A percentile compares a stretch with the other conserved stretches of the same genome.
phyloP scores from a whole-genome alignment of 2,888 invertebrate species.

The Mesorhabditis belari region DNA sequence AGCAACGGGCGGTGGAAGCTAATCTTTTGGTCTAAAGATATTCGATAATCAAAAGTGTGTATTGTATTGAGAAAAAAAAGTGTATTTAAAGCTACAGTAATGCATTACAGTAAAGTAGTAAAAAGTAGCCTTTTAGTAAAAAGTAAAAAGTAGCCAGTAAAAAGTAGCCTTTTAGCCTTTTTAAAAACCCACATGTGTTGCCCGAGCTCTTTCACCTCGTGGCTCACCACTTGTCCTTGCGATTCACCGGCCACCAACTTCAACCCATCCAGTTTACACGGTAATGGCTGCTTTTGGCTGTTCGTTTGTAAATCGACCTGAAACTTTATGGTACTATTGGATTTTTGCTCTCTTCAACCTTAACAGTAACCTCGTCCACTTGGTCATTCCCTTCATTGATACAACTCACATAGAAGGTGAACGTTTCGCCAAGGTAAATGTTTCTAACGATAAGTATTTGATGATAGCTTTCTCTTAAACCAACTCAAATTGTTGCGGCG shows the following conservation, averaged over 20 bases:
- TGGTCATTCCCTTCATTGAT: slow-evolving; percentile 85
- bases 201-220: slow-evolving; percentile 98
- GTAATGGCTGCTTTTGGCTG: slow-evolving; percentile 74
- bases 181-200: slow-evolving; percentile 82
- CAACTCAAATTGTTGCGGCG: slow-evolving; percentile 91
- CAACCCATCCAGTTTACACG: slow-evolving; percentile 55
- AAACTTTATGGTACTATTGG: slow-evolving; percentile 5
- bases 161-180: too few relatives aligned
- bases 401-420: slow-evolving; percentile 92
- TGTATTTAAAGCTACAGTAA: too few relatives aligned
- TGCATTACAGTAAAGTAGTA: too few relatives aligned
- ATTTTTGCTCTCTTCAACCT: slow-evolving; percentile 58
- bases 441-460: slow-evolving; percentile 63
- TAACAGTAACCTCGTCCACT: slow-evolving; percentile 75
- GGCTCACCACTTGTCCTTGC: slow-evolving; percentile 87
- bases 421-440: slow-evolving; percentile 94
- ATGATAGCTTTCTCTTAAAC: slow-evolving; percentile 52
- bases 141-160: too few relatives aligned
- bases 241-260: slow-evolving; percentile 72
- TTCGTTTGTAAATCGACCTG: slow-evolving; percentile 88
- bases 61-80: too few relatives aligned
- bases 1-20: not conserved
- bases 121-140: too few relatives aligned
- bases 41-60: too few relatives aligned
- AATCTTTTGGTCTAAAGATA: too few relatives aligned